These are phyloP conservation scores for Tethya wilhelma DNA, from an alignment of 37 sponge, comb jelly and placozoan genomes.

Conservation along the genomic window DNA sequence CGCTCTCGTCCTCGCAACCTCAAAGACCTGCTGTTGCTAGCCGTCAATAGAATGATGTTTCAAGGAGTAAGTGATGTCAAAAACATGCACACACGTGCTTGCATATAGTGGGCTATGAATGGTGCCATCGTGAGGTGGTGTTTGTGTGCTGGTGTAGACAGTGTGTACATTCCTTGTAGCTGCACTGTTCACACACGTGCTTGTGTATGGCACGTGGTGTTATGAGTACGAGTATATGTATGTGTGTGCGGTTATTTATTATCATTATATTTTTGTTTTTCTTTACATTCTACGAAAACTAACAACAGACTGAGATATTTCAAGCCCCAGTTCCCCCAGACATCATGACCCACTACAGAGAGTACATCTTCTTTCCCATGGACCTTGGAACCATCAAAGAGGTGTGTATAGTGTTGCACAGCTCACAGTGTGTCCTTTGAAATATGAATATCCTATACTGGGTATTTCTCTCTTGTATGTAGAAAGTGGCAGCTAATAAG, in stretches of 20 bases:
- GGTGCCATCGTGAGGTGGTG: no score
- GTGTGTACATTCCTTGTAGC: no score
- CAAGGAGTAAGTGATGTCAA: conserved; percentile 72
- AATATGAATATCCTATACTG: not conserved
- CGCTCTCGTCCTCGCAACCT: conserved; percentile 73
- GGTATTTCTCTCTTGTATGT: conserved; percentile 5
- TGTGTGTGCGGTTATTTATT: no score
- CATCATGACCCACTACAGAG: conserved; percentile 77
- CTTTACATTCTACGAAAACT: not conserved
- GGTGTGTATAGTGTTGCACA: no score
- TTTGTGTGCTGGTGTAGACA: no score
- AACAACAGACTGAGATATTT: conserved; percentile 81
- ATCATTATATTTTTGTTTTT: not conserved
- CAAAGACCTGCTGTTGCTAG: conserved; percentile 78
- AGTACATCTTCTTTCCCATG: conserved; percentile 86
- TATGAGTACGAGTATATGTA: no score
- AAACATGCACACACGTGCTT: no score
- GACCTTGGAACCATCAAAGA: conserved; percentile 78
- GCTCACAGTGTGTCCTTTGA: not conserved
- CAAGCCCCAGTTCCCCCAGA: conserved; percentile 81
- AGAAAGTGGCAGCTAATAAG: conserved; percentile 62
- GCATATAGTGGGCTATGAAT: no score
- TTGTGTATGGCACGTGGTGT: no score
- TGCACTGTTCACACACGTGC: not conserved
- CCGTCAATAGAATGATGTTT: conserved; percentile 85